phyloP scores from a whole-genome alignment of 2,888 invertebrate species.

The Drosophila atroscutellata region DNA sequence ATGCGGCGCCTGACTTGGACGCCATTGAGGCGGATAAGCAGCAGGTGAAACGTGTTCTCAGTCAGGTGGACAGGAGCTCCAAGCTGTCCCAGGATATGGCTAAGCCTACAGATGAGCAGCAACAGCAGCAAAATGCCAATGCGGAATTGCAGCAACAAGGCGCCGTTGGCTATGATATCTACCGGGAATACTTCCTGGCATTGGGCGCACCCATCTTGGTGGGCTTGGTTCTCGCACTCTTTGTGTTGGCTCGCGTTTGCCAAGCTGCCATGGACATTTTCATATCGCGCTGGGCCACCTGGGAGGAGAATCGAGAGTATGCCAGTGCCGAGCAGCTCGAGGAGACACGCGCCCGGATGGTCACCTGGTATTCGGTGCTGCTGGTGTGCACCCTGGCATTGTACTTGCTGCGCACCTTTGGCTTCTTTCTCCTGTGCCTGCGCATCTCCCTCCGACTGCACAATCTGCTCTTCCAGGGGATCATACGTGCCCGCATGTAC shows the following conservation, averaged over 20 bases:
- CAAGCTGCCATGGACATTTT: conserved; percentile 90
- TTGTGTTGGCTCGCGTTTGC: conserved; percentile 87
- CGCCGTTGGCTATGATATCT: conserved; percentile 87
- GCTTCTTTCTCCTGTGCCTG: conserved; percentile 91
- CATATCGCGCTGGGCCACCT: conserved; percentile 86
- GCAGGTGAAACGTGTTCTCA: conserved; percentile 72
- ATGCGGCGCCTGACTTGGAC: conserved; percentile 72
- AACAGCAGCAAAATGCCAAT: conserved; percentile 38
- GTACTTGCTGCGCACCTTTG: conserved; percentile 87
- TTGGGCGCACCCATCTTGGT: conserved; percentile 85
- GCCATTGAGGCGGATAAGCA: conserved; percentile 69
- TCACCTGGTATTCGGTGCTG: conserved; percentile 79
- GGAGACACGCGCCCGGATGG: conserved; percentile 66
- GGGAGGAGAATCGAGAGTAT: conserved; percentile 81
- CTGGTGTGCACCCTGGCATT: conserved; percentile 83
- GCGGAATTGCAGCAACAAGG: conserved; percentile 87
- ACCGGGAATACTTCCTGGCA: conserved; percentile 86
- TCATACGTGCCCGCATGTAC: conserved; percentile 89
- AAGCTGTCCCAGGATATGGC: conserved; percentile 47
- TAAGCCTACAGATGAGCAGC: conserved; percentile 10
- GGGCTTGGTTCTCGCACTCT: conserved; percentile 83
- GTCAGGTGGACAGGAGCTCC: conserved; percentile 73
- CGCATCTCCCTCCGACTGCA: conserved; percentile 91
- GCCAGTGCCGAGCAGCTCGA: conserved; percentile 52
- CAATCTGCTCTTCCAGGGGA: conserved; percentile 90